A percentile compares a stretch with the other conserved stretches of the same genome.
These are phyloP conservation scores for Setipinna tenuifilis DNA, from an alignment of 2,797 vertebrate genomes.

Conservation along the genomic window DNA sequence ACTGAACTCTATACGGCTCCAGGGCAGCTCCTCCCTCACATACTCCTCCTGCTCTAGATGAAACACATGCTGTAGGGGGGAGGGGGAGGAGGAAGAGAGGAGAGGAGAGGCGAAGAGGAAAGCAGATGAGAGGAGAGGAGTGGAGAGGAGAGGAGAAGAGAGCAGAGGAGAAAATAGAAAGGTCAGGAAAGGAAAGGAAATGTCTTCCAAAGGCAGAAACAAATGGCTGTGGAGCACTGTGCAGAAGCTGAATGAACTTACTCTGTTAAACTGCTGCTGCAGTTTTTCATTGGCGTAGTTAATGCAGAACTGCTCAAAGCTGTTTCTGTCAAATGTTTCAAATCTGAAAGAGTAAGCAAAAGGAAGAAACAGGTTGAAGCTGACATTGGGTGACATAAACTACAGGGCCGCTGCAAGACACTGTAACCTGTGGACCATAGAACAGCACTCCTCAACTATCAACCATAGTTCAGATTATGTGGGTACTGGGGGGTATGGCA, in stretches of 20 bases:
- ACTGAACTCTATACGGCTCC: slow-evolving; percentile 80
- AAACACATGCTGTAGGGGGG: slow-evolving; percentile 75
- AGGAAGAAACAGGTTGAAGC: neutral
- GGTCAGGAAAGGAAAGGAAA: neutral
- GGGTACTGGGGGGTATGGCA: too few species aligned
- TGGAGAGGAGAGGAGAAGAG: neutral
- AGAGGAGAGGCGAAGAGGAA: neutral
- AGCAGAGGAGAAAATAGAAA: neutral
- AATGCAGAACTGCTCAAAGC: slow-evolving; percentile 87
- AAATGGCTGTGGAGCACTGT: neutral
- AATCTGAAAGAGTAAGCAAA: slow-evolving; percentile 66
- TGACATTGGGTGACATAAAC: neutral
- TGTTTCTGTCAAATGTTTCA: slow-evolving; percentile 82
- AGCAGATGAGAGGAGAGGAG: neutral
- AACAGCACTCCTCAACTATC: too few species aligned
- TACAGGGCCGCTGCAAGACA: too few species aligned
- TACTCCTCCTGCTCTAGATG: slow-evolving; percentile 85
- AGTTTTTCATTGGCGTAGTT: slow-evolving; percentile 86
- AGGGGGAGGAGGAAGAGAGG: too few species aligned
- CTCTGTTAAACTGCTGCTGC: slow-evolving; percentile 84
- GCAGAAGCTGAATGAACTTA: slow-evolving; percentile 56
- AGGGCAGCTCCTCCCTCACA: slow-evolving; percentile 77
- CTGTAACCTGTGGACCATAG: too few species aligned
- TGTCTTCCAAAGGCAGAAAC: neutral
- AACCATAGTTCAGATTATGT: too few species aligned